Conservation (phyloP, 35 echinoderm and acorn worm genomes). For the Nesometra sesokonis region DNA sequence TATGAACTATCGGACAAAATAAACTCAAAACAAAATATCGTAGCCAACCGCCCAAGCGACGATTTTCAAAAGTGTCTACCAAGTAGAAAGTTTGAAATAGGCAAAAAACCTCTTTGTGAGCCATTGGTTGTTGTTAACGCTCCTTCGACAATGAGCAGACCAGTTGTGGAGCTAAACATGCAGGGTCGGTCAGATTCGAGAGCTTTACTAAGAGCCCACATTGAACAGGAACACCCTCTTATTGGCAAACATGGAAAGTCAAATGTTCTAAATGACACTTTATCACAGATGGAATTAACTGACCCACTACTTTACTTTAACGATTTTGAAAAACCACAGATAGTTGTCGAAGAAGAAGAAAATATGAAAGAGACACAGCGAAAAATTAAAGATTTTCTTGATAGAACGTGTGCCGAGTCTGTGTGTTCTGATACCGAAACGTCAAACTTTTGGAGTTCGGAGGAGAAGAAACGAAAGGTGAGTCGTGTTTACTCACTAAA, state of each 20-base stretch:
- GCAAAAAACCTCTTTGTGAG: not conserved
- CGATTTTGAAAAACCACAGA: not conserved
- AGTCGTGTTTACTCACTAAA: not conserved
- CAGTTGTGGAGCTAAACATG: not conserved
- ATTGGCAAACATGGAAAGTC: not conserved
- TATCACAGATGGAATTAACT: not conserved
- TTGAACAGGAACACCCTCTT: not conserved
- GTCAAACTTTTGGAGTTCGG: not conserved
- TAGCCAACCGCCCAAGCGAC: not conserved
- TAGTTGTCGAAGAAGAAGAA: not conserved
- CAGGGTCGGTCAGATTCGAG: not conserved
- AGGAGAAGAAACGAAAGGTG: not conserved
- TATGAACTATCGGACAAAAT: too few relatives aligned
- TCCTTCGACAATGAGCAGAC: not conserved
- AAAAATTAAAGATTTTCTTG: not conserved
- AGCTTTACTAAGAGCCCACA: not conserved
- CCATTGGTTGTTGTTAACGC: not conserved
- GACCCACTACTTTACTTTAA: not conserved
- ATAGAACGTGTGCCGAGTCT: not conserved
- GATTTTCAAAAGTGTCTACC: not conserved
- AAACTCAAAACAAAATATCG: not conserved
- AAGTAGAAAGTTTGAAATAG: not conserved
- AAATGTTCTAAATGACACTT: not conserved
- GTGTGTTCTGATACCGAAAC: not conserved
- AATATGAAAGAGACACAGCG: not conserved